Evolutionary conservation across 2,888 invertebrate genomes (phyloP).

Genomic region (Pammene fasciana): DNA sequence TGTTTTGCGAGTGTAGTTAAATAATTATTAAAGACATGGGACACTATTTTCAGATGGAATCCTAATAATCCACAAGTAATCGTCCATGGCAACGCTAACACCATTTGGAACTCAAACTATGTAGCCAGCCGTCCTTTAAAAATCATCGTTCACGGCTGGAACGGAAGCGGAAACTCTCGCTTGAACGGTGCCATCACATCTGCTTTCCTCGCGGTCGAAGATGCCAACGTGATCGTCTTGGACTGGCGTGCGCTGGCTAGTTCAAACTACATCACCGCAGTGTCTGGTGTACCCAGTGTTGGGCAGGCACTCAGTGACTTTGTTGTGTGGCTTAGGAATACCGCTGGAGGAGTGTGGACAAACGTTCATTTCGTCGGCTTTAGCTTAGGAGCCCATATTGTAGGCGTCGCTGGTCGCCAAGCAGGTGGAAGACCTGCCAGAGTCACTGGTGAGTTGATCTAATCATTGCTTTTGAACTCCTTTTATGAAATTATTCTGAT

Average conservation of each 20-base stretch:
- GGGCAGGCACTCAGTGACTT: constrained; percentile 69
- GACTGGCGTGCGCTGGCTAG: constrained; percentile 67
- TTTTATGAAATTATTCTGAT: too few relatives aligned
- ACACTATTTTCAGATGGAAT: constrained; percentile 56
- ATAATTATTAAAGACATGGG: too few relatives aligned
- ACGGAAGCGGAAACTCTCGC: constrained; percentile 57
- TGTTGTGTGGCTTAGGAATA: constrained; percentile 66
- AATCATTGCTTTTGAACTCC: too few relatives aligned
- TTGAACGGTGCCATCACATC: constrained; percentile 58
- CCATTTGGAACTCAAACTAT: constrained; percentile 59
- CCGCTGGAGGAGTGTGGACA: constrained; percentile 66
- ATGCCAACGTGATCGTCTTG: constrained; percentile 58
- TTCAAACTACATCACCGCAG: constrained; percentile 57
- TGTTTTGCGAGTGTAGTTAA: too few relatives aligned
- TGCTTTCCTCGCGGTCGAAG: constrained; percentile 60
- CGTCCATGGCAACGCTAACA: constrained; percentile 56
- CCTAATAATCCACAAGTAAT: constrained; percentile 55
- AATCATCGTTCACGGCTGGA: constrained; percentile 70
- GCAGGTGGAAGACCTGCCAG: constrained; percentile 53
- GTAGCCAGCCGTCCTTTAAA: constrained; percentile 54
- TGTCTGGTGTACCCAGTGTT: constrained; percentile 62
- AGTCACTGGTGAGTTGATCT: constrained; percentile 60
- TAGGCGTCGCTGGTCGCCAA: constrained; percentile 65
- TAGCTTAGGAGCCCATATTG: constrained; percentile 77
- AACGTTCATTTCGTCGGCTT: constrained; percentile 74